Percentiles rank a stretch among this genome's conserved stretches.
phyloP scores from a whole-genome alignment of 2,113 vertebrate genomes.

The Agelaius phoeniceus region DNA sequence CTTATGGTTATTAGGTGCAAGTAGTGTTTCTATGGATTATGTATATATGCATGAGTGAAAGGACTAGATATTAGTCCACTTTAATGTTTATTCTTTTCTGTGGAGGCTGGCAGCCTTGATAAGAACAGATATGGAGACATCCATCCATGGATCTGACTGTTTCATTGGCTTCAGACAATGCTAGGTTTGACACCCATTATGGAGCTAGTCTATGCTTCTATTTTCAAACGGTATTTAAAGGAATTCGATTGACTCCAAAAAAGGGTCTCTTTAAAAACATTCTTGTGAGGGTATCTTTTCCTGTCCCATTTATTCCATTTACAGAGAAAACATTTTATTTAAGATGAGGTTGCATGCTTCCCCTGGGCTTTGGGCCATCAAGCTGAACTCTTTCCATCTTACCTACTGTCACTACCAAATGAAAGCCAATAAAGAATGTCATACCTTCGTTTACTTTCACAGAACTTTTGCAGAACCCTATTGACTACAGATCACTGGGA shows the following conservation, averaged over 20 bases:
- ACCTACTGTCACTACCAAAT: neutral
- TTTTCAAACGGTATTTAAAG: neutral
- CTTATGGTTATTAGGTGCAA: neutral
- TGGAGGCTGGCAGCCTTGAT: neutral
- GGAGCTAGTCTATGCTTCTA: neutral
- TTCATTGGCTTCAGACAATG: neutral
- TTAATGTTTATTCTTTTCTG: neutral
- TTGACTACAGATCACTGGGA: neutral
- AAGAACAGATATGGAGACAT: neutral
- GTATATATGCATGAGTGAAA: neutral
- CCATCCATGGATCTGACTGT: neutral
- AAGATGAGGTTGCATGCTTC: neutral
- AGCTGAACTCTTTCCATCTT: neutral
- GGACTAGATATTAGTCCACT: neutral
- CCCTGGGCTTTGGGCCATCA: neutral
- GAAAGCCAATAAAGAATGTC: neutral
- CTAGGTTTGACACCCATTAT: neutral
- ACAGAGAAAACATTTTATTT: neutral
- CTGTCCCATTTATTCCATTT: neutral
- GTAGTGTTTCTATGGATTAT: neutral
- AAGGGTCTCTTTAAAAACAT: neutral
- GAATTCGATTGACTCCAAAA: neutral
- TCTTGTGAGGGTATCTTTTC: neutral
- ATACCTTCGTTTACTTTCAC: neutral
- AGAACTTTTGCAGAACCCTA: neutral